Percentiles rank a stretch among this genome's conserved stretches.
These are phyloP conservation scores for Rotaria macrura DNA, from an alignment of 2,888 invertebrate species.

Conservation along the genomic window DNA sequence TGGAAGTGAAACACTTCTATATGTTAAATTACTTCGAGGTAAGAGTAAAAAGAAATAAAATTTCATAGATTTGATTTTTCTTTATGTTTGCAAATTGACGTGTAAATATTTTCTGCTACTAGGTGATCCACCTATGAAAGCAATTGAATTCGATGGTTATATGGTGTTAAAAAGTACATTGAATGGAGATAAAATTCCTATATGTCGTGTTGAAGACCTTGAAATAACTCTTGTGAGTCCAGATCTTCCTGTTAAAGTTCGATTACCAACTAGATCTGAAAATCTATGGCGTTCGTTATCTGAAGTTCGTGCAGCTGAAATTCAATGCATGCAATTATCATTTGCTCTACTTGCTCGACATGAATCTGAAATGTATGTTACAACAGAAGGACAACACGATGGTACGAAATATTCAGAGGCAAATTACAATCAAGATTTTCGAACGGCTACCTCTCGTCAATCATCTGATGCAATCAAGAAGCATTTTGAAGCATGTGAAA, in stretches of 20 bases:
- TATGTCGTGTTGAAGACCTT: not conserved
- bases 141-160: not conserved
- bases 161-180: not conserved
- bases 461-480: not conserved
- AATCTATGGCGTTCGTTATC: not conserved
- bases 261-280: not conserved
- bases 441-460: not conserved
- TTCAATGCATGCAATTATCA: not conserved
- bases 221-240: not conserved
- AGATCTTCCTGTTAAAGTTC: not conserved
- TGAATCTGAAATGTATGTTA: not conserved
- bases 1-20: not conserved
- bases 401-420: too few relatives aligned
- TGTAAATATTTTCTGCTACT: too few relatives aligned
- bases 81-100: too few relatives aligned
- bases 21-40: not conserved
- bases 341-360: not conserved
- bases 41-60: not conserved
- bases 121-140: not conserved
- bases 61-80: too few relatives aligned
- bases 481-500: not conserved
- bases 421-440: too few relatives aligned
- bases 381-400: too few relatives aligned
- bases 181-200: not conserved
- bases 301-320: not conserved